Percentiles rank a stretch among this genome's conserved stretches.
Conservation (phyloP, 2,888 invertebrate species). For the Apodemia hepburni region DNA sequence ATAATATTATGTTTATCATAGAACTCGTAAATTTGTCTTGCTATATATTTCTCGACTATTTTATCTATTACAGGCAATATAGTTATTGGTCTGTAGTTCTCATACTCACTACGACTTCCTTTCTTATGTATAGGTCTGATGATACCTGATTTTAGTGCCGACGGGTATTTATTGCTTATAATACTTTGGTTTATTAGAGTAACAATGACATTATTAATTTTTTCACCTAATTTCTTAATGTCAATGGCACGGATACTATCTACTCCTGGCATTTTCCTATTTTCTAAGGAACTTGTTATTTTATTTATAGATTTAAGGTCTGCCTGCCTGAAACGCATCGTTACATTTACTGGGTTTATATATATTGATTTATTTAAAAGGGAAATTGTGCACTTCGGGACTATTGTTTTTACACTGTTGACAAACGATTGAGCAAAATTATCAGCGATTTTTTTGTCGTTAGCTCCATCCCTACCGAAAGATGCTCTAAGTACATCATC, state of each 20-base stretch:
- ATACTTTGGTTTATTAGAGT: slow-evolving; percentile 26
- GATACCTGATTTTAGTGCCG: slow-evolving; percentile 27
- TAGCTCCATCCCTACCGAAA: background rate
- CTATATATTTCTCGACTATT: too few relatives aligned
- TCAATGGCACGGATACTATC: slow-evolving; percentile 27
- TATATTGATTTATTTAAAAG: background rate
- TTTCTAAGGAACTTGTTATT: background rate
- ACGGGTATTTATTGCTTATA: slow-evolving; percentile 21
- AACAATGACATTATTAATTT: slow-evolving; percentile 11
- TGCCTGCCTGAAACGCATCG: background rate
- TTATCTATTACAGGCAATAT: background rate
- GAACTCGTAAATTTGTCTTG: too few relatives aligned
- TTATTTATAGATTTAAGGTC: background rate
- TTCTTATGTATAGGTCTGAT: slow-evolving; percentile 29
- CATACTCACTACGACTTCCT: slow-evolving; percentile 12
- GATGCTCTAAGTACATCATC: background rate
- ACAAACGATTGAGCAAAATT: background rate
- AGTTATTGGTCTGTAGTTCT: slow-evolving; percentile 23
- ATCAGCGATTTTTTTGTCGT: background rate
- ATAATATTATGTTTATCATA: too few relatives aligned
- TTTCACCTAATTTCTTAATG: slow-evolving; percentile 18
- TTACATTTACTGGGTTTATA: background rate
- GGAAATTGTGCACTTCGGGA: background rate
- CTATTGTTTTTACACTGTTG: background rate
- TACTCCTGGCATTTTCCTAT: slow-evolving; percentile 27